Evolutionary conservation across 2,797 vertebrate species (phyloP).

Genomic region (Graptemys geographica): DNA sequence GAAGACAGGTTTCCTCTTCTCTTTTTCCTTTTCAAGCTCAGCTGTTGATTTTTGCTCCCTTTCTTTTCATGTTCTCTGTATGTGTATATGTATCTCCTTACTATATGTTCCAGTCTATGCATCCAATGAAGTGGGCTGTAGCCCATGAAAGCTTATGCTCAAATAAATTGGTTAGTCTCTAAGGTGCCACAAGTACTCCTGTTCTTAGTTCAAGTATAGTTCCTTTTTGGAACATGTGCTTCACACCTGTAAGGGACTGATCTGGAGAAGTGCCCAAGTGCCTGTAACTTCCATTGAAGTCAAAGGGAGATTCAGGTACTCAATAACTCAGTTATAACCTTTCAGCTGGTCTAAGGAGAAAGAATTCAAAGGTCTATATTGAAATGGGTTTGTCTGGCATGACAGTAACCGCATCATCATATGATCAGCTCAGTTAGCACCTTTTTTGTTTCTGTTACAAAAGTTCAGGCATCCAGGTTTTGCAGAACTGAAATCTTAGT

Average conservation of each 20-base stretch:
- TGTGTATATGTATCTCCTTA: no score
- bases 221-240: not conserved
- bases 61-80: not conserved
- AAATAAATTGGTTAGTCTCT: no score
- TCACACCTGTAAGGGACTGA: not conserved
- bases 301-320: not conserved
- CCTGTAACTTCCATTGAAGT: not conserved
- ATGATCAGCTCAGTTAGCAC: not conserved
- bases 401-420: not conserved
- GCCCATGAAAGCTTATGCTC: no score
- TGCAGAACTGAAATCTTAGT: not conserved
- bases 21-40: not conserved
- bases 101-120: no score
- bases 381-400: not conserved
- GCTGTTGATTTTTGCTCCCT: not conserved
- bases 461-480: slow-evolving; percentile 12
- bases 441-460: not conserved
- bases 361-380: not conserved
- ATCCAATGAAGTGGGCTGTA: no score
- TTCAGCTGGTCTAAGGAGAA: not conserved
- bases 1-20: not conserved
- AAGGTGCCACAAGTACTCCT: no score
- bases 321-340: not conserved
- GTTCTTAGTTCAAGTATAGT: slow-evolving; percentile 17
- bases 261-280: not conserved